A percentile compares a stretch with the other conserved stretches of the same genome.
Evolutionary conservation across 1,140 invertebrate genomes (phyloP).

Genomic region (Bicyclus anynana): DNA sequence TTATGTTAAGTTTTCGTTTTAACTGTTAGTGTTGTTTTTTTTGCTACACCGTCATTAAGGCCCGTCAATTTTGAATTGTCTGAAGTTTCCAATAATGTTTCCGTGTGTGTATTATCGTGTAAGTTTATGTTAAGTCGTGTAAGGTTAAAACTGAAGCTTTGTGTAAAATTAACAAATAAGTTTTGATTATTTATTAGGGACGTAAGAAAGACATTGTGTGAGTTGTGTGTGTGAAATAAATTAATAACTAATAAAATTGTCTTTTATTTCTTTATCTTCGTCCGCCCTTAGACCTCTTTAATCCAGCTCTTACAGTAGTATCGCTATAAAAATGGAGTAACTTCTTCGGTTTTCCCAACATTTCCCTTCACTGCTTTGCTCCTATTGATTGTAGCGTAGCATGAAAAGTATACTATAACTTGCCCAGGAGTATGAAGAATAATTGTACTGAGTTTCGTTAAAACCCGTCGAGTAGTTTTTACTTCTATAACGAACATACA

Average conservation of each 20-base stretch:
- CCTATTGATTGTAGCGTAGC: too few relatives aligned
- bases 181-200: constrained; percentile 53
- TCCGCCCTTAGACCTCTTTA: too few relatives aligned
- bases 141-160: constrained; percentile 69
- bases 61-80: constrained; percentile 15
- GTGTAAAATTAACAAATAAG: constrained; percentile 72
- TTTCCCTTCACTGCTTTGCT: too few relatives aligned
- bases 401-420: too few relatives aligned
- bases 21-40: constrained; percentile 45
- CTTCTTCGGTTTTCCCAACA: too few relatives aligned
- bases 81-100: neutral
- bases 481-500: too few relatives aligned
- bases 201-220: constrained; percentile 54
- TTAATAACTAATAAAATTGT: neutral
- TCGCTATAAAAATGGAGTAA: too few relatives aligned
- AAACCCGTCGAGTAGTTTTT: too few relatives aligned
- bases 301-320: too few relatives aligned
- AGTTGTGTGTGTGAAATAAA: constrained; percentile 65
- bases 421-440: too few relatives aligned
- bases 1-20: constrained; percentile 75
- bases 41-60: constrained; percentile 66
- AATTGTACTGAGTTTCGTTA: too few relatives aligned
- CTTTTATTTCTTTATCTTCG: neutral
- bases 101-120: constrained; percentile 19
- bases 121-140: constrained; percentile 28